Conservation (phyloP, 2,797 vertebrate species). For the Silurus lanzhouensis region DNA sequence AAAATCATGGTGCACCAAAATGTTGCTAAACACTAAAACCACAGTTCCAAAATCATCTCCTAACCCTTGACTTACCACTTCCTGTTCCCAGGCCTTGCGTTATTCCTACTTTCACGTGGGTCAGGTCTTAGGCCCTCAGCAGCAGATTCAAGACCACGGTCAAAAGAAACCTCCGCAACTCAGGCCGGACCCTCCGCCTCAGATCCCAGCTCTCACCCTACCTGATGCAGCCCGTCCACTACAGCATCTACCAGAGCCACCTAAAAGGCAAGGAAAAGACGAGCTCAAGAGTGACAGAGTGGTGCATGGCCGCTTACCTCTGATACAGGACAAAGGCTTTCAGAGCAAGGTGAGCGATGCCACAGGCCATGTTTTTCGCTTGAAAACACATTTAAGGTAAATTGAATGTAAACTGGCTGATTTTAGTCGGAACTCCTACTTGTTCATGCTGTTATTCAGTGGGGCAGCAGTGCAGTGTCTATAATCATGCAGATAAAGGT, state of each 20-base stretch:
- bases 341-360: conserved; percentile 60
- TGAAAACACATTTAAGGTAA: not conserved
- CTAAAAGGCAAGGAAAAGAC: conserved; percentile 66
- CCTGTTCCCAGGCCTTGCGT: conserved; percentile 80
- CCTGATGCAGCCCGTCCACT: conserved; percentile 24
- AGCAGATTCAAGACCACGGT: conserved; percentile 66
- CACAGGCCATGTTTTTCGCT: too few relatives aligned
- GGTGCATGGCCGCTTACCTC: conserved; percentile 61
- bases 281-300: conserved; percentile 51
- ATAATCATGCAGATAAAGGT: not conserved
- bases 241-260: not conserved
- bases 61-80: conserved; percentile 8
- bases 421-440: not conserved
- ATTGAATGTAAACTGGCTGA: not conserved
- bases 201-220: conserved; percentile 74
- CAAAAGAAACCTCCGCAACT: conserved; percentile 68
- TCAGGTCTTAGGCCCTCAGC: conserved; percentile 84
- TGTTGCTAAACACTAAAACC: not conserved
- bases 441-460: not conserved
- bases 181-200: conserved; percentile 57
- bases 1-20: not conserved
- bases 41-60: not conserved
- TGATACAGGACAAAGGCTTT: conserved; percentile 66
- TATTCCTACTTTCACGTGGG: conserved; percentile 95
- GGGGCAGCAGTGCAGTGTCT: not conserved